Conservation (phyloP, 2,888 invertebrate species). For the Pristionchus maxplancki region DNA sequence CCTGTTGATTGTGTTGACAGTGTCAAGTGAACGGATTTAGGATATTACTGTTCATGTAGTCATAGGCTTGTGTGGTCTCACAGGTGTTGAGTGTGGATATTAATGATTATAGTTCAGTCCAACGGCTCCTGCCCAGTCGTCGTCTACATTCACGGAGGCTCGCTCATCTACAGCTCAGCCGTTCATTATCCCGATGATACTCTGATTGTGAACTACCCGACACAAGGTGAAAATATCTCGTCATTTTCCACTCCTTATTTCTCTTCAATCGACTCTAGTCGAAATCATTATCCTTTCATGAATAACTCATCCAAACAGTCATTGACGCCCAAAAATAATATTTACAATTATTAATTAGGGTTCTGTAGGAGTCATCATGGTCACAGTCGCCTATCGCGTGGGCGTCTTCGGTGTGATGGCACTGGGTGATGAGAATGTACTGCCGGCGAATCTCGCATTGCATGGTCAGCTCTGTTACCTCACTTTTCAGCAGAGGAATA, state of each 20-base stretch:
- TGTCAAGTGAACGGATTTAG: too few species aligned
- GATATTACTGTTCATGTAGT: too few species aligned
- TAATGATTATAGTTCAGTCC: background rate
- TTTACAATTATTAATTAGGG: too few species aligned
- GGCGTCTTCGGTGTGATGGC: conserved; percentile 18
- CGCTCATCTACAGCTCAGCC: background rate
- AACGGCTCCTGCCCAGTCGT: conserved; percentile 17
- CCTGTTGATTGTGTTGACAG: too few species aligned
- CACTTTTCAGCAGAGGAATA: too few species aligned
- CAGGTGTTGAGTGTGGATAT: too few species aligned
- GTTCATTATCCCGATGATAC: background rate
- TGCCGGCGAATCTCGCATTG: conserved; percentile 12
- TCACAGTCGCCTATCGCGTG: background rate
- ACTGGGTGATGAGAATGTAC: conserved; percentile 18
- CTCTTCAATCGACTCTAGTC: too few species aligned
- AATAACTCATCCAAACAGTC: background rate
- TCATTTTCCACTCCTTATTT: too few species aligned
- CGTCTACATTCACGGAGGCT: conserved; percentile 15
- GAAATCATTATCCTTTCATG: too few species aligned
- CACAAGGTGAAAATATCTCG: background rate
- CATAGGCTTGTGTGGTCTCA: too few species aligned
- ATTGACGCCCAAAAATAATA: too few species aligned
- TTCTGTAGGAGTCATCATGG: background rate
- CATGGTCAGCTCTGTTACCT: background rate
- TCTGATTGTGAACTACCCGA: background rate